Percentiles rank a stretch among this genome's conserved stretches.
phyloP scores from a whole-genome alignment of 1,140 invertebrate species.

The Nasonia giraulti region DNA sequence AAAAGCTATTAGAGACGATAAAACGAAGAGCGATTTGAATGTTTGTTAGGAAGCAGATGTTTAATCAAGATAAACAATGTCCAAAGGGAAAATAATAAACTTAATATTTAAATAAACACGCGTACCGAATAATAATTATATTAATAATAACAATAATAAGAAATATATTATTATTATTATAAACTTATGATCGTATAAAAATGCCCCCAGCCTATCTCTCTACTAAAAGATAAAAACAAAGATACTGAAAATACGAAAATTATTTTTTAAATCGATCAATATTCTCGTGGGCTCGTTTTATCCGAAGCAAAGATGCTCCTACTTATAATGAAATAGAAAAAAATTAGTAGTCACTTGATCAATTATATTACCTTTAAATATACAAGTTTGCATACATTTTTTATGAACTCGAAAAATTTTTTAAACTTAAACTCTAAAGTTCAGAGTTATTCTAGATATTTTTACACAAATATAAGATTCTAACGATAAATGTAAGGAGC shows the following conservation, averaged over 20 bases:
- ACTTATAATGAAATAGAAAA: neutral
- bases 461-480: neutral
- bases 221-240: constrained; percentile 61
- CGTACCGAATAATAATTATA: constrained; percentile 48
- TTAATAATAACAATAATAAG: constrained; percentile 45
- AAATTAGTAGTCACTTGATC: neutral
- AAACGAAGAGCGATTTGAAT: constrained; percentile 21
- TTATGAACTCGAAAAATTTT: neutral
- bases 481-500: constrained; percentile 10
- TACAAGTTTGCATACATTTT: neutral
- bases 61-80: constrained; percentile 47
- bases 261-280: constrained; percentile 70
- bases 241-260: constrained; percentile 53
- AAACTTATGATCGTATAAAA: constrained; percentile 59
- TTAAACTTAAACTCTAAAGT: neutral
- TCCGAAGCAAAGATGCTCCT: constrained; percentile 6
- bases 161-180: constrained; percentile 58
- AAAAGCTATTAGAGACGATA: constrained; percentile 34
- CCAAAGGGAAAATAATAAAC: constrained; percentile 43
- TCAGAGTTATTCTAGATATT: neutral
- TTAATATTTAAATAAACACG: constrained; percentile 39
- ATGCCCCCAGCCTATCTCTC: constrained; percentile 67
- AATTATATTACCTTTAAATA: neutral
- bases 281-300: constrained; percentile 34
- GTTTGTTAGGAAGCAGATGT: constrained; percentile 29